phyloP scores from a whole-genome alignment of 2,113 vertebrate species.

The Labeo rohita region DNA sequence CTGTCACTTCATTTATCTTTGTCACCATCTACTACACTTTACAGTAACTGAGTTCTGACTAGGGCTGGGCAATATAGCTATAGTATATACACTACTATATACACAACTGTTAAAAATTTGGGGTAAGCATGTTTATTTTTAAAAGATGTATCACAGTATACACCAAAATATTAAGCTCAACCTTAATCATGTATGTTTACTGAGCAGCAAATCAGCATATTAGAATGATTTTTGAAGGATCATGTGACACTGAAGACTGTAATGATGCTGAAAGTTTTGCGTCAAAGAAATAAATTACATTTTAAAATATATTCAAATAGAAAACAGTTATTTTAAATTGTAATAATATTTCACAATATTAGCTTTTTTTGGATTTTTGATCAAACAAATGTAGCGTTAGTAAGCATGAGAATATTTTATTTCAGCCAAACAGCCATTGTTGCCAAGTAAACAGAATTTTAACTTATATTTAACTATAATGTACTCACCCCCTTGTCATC shows the following conservation, averaged over 20 bases:
- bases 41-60: not conserved
- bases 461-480: too few species aligned
- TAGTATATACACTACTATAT: not conserved
- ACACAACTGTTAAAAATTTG: not conserved
- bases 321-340: not conserved
- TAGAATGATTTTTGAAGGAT: not conserved
- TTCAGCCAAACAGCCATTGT: too few species aligned
- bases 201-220: not conserved
- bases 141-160: not conserved
- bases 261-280: not conserved
- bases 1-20: not conserved
- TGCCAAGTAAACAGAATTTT: too few species aligned
- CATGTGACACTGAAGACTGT: not conserved
- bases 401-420: not conserved
- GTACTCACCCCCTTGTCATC: too few species aligned
- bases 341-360: not conserved
- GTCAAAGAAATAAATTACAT: not conserved
- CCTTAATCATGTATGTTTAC: not conserved
- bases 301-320: slow-evolving; percentile 2
- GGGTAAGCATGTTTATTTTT: too few species aligned
- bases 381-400: not conserved
- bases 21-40: slow-evolving; percentile 4
- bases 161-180: not conserved
- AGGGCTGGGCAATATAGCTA: not conserved
- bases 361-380: not conserved